Evolutionary conservation across 2,888 invertebrate genomes (phyloP), one percentile per base, ranked within the genome.

Genomic region (Cryptus viduatorius): DNA sequence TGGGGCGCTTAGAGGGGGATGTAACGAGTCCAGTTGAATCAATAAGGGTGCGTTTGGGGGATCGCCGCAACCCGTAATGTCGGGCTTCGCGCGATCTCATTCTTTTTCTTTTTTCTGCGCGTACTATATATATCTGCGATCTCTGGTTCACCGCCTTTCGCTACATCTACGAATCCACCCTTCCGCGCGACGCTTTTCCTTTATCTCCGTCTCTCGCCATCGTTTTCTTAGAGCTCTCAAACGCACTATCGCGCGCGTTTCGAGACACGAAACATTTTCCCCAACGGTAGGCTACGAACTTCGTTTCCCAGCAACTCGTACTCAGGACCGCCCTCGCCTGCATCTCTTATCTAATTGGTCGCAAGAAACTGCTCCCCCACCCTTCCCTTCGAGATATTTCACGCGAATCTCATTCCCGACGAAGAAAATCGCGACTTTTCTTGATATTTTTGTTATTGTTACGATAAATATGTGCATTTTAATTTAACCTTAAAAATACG

Each of bases 281-380:
- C 56, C 50, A 1, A 10, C 75, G 68, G 16, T 81, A 86, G 85
- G 88, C 86, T 87, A 89, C 88, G 88, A 88, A 88, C 87, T 86
- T 82, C 89, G 90, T 91, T 91, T 90, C 92, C 91, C 90, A 87
- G 92, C 92, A 92, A 92, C 91, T 90, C 89, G 87, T 68, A 76
- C 37, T 37, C 82, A 88, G 90, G 79, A 89, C 91, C 91, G 89
- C 91, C 91, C 88, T 86, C 87, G 86, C 88, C 81, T 87, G 86
- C 86, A 87, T 89, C 89, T 82, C 79, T 83, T 53, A 75, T 83
- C 87, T 91, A 92, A 92, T 92, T 91, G 91, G 88, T 88, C 89
- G 82, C 88, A 86, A 88, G 87, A 75, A 79, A 82, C 77, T 31
- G n/a, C 12, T 24, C 48, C n/a, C 48, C 48, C 48, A 48, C 48